Base-by-base conservation (phyloP, 2,888 invertebrate genomes). In the Papilio protenor region DNA sequence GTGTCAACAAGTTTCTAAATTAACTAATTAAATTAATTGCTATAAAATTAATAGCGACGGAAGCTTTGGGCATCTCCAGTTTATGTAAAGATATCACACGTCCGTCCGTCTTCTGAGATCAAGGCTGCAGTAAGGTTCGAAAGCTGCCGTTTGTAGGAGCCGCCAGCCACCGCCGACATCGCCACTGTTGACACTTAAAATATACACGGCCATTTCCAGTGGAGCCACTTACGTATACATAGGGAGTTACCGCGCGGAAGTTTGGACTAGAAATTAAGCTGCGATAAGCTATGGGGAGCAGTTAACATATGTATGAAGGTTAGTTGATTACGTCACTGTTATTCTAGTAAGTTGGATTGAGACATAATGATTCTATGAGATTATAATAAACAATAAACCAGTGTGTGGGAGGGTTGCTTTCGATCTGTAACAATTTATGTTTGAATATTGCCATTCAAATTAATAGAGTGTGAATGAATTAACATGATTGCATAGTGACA, bases 181-280 rank as follows among this genome's bases (percentile, higher is more conserved):
- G 61, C 40, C 66, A 69, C 78, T 73, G 78, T 78, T 78, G 78
- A 78, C 76, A 73, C 64, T 76, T 76, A 76, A 76, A 78, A 76
- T 78, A 78, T 27, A 73, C 76, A 78, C 45, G 78, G 23, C 55
- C 76, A 57, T 78, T 73, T 76, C 78, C 78, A 75, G 66, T 49
- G 76, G 73, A 73, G 78, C 76, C 76, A 78, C 73, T 78, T 78
- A 76, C 45, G 3, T 47, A 40, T 40, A 45, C 64, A 75, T 23
- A 75, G 64, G 77, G 71, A 57, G 75, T 78, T 57, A 71, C 73
- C 78, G 73, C 57, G 40, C 73, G 73, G 76, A 78, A 78, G 78
- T 78, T 71, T 75, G 52, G 12, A 14, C 33, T 69, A 47, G 8
- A 75, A 73, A 78, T 61, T 71, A 71, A 55, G 71, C 75, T 64